Base-by-base conservation (phyloP, 2,797 vertebrate species). In the Spinus olivaceus region DNA sequence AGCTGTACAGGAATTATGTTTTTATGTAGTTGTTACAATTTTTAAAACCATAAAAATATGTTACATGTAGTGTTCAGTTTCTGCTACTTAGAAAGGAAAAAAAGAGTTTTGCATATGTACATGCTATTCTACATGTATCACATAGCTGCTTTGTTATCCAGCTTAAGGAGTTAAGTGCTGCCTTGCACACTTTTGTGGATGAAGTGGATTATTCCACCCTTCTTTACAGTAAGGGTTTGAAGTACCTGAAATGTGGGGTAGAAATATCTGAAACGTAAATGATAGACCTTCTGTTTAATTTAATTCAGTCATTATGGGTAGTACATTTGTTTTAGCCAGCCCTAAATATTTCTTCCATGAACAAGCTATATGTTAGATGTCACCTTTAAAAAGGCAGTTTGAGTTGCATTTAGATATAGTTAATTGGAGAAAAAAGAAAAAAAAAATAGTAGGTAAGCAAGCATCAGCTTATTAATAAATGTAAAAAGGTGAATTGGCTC, bases 111-210 rank as follows among this genome's bases (percentile, higher is more conserved):
- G 66, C 10, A 7, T 5, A 19, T 30, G 7, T 50, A 6, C 8
- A 0, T n/a, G 2, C 8, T 46, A n/a, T 33, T 15, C 27, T n/a
- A 1, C 9, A 2, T 8, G 2, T 57, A 14, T 84, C 28, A 39
- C 6, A 6, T 56, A 50, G 10, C 32, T 87, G 8, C 37, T 73
- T 86, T 79, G 20, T 57, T 88, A 39, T 5, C 8, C 23, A n/a
- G 5, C 27, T 41, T 69, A 44, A 65, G 42, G 7, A 61, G 9
- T 35, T 59, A 44, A 66, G 7, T 73, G 21, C 44, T 81, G 16
- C 23, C 11, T 9, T 33, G 6, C 5, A 2, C 0, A 0, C 9
- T 72, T 53, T 33, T 18, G 5, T 69, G 5, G 51, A 4, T 72
- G 8, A 76, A 69, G 33, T 61, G 15, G n/a, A 66, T 93, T 69